Evolutionary conservation across 2,888 invertebrate species (phyloP).

Genomic region (Steinernema carpocapsae): DNA sequence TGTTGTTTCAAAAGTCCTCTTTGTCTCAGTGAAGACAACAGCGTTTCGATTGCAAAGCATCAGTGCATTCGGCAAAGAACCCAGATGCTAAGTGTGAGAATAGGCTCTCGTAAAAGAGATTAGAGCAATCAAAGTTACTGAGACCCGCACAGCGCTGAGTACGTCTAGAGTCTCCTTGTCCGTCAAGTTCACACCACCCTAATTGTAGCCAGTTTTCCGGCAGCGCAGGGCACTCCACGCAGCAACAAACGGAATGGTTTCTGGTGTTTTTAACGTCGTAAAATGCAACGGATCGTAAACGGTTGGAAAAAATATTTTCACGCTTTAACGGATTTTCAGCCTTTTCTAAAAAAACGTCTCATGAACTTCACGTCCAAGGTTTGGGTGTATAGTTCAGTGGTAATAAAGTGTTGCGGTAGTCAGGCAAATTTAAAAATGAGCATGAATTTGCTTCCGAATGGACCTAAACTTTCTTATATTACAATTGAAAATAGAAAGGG

Average conservation of each 20-base stretch:
- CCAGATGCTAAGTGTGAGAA: background rate
- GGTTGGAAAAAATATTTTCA: background rate
- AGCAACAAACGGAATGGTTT: background rate
- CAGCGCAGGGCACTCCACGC: too few species aligned
- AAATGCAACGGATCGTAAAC: background rate
- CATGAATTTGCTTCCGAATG: too few species aligned
- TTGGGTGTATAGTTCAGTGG: too few species aligned
- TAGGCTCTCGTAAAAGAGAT: conserved; percentile 1
- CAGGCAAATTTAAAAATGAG: too few species aligned
- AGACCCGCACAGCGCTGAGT: background rate
- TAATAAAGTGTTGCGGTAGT: too few species aligned
- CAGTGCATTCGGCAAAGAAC: background rate
- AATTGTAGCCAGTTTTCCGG: background rate
- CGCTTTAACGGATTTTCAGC: background rate
- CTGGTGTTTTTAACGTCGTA: background rate
- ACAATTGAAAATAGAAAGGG: too few species aligned
- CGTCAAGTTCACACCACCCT: background rate
- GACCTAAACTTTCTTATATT: too few species aligned
- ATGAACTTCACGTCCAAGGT: too few species aligned
- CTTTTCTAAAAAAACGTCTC: too few species aligned
- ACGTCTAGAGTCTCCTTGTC: background rate
- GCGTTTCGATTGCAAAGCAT: background rate
- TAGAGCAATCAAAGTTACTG: conserved; percentile 34
- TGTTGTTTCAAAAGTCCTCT: conserved; percentile 24
- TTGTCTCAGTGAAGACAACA: background rate